A percentile compares a stretch with the other conserved stretches of the same genome.
phyloP scores from a whole-genome alignment of 2,888 invertebrate species.

The Yponomeuta evonymella region DNA sequence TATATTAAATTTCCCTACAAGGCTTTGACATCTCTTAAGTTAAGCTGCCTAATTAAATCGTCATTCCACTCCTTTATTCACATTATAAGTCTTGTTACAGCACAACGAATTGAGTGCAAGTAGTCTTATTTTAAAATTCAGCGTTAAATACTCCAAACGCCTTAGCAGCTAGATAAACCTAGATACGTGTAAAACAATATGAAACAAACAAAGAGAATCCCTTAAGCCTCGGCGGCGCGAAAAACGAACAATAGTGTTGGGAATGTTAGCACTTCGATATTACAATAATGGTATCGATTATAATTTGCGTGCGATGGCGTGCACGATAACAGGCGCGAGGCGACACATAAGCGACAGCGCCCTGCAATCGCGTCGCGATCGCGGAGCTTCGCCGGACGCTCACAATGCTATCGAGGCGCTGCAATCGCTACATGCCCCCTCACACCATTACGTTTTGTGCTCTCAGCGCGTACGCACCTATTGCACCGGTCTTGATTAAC shows the following conservation, averaged over 20 bases:
- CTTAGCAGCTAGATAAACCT: not conserved
- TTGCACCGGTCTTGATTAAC: conserved; percentile 45
- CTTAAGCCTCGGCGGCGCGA: conserved; percentile 2
- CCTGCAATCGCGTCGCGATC: conserved; percentile 42
- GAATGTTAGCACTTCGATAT: conserved; percentile 54
- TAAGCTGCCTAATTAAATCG: not conserved
- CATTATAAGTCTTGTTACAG: not conserved
- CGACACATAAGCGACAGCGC: conserved; percentile 72
- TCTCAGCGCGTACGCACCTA: conserved; percentile 51
- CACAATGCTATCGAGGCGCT: conserved; percentile 72
- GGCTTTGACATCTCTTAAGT: not conserved
- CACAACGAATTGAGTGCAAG: not conserved
- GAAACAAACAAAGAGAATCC: conserved; percentile 10
- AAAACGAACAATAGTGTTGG: conserved; percentile 66
- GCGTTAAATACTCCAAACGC: not conserved
- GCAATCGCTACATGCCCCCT: conserved; percentile 67
- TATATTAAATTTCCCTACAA: not conserved
- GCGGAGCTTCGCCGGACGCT: conserved; percentile 52
- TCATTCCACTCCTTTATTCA: not conserved
- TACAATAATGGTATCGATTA: conserved; percentile 77
- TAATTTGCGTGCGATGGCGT: conserved; percentile 74
- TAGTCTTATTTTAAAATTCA: not conserved
- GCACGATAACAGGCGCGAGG: conserved; percentile 59
- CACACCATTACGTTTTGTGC: conserved; percentile 68
- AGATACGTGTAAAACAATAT: conserved; percentile 12